These are phyloP conservation scores for Drosophila sulfurigaster DNA, from an alignment of 1,140 invertebrate genomes.

Conservation along the genomic window DNA sequence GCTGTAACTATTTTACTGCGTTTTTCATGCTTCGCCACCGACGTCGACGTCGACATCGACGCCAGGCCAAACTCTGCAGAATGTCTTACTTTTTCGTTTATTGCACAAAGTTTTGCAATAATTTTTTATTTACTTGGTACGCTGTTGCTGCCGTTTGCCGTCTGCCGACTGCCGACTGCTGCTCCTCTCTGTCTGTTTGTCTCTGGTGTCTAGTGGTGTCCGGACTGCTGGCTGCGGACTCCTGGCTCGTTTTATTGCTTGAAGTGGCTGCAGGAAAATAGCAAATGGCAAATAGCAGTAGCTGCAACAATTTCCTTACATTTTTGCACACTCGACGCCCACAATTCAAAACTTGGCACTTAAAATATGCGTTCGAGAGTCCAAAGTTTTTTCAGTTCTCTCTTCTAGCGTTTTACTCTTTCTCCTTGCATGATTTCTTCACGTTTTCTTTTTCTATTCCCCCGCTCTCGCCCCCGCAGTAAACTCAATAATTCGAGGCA, in stretches of 20 bases:
- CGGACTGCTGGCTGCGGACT: not conserved
- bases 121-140: constrained; percentile 79
- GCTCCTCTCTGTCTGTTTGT: constrained; percentile 7
- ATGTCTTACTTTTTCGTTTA: constrained; percentile 82
- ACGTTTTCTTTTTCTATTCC: not conserved
- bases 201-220: constrained; percentile 25
- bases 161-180: constrained; percentile 1
- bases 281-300: constrained; percentile 68
- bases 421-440: not conserved
- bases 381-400: constrained; percentile 23
- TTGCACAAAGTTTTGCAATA: constrained; percentile 80
- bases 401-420: not conserved
- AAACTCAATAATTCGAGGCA: constrained; percentile 55
- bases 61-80: constrained; percentile 37
- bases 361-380: constrained; percentile 74
- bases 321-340: constrained; percentile 50
- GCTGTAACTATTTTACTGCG: constrained; percentile 75
- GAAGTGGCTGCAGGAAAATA: constrained; percentile 52
- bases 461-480: not conserved
- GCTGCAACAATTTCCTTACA: constrained; percentile 74
- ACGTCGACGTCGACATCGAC: not conserved
- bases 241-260: constrained; percentile 62
- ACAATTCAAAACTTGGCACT: constrained; percentile 70
- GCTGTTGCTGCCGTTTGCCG: constrained; percentile 24
- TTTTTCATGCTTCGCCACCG: constrained; percentile 72